Evolutionary conservation across 2,888 invertebrate species (phyloP), one percentile per base, ranked within the genome.

Genomic region (Copidosoma aretas): DNA sequence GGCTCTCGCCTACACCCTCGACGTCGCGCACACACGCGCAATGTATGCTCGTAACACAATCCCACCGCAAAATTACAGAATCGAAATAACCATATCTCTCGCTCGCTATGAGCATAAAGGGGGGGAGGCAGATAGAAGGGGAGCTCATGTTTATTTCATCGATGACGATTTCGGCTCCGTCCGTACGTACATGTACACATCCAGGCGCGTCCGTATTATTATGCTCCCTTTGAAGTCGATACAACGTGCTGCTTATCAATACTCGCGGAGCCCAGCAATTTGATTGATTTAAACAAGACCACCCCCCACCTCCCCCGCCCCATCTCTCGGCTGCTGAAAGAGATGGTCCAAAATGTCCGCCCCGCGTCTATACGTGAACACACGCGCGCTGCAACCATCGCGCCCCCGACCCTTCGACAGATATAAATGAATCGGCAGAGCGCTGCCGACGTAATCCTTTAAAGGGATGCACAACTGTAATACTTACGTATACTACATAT

Each of bases 351-450:
- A 32, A 32, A 32, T 8, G 32, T n/a, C n/a, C n/a, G n/a, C n/a
- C n/a, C n/a, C n/a, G n/a, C n/a, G n/a, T n/a, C n/a, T n/a, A n/a
- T n/a, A n/a, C n/a, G n/a, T n/a, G n/a, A n/a, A n/a, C n/a, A n/a
- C n/a, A n/a, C n/a, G n/a, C n/a, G n/a, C n/a, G n/a, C n/a, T n/a
- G n/a, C n/a, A n/a, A n/a, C n/a, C n/a, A 25, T 21, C 54, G 52
- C 59, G 51, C 70, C 71, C 77, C 76, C 75, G 77, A 78, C 72
- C 78, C 14, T 68, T 75, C 76, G 82, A 82, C 81, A 80, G 82
- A 81, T 82, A 83, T 80, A 82, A 82, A 82, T 82, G 82, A 81
- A 82, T 80, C 79, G 80, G 77, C 79, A 76, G 75, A 75, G 64
- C 73, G 76, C 74, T 77, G 78, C 77, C 74, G 77, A 76, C 75